These are phyloP conservation scores for Drosophila koepferae DNA, from an alignment of 2,888 invertebrate genomes.

Conservation along the genomic window DNA sequence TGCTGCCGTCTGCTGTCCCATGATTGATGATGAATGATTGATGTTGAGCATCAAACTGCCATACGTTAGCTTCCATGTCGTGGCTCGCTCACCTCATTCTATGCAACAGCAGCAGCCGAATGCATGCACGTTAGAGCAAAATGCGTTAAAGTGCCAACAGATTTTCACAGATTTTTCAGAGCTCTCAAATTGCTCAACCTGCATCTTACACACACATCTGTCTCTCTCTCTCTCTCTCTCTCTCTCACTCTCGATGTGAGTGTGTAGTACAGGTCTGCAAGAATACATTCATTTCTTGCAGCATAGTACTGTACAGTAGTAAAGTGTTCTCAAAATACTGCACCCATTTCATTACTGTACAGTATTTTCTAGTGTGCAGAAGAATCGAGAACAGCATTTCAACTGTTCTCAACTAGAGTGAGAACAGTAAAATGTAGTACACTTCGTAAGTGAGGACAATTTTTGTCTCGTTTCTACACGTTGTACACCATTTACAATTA, in stretches of 20 bases:
- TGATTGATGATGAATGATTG: slow-evolving; percentile 79
- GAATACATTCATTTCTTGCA: no score
- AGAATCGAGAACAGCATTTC: no score
- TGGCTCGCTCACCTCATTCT: neutral
- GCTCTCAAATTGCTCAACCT: slow-evolving; percentile 40
- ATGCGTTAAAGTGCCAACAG: slow-evolving; percentile 64
- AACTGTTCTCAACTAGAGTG: no score
- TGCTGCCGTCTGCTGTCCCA: slow-evolving; percentile 12
- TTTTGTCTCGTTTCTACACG: no score
- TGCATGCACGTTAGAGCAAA: slow-evolving; percentile 48
- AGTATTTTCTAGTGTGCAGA: no score
- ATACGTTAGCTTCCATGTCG: slow-evolving; percentile 3
- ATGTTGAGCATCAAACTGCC: slow-evolving; percentile 55
- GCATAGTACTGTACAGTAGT: no score
- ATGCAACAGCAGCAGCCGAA: slow-evolving; percentile 21
- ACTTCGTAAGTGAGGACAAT: no score
- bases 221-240: neutral
- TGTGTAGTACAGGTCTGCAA: no score
- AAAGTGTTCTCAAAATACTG: no score
- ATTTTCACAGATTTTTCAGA: slow-evolving; percentile 33
- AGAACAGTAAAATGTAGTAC: no score
- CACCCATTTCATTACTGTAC: no score
- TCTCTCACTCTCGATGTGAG: neutral
- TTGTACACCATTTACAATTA: no score
- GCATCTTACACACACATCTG: slow-evolving; percentile 17